Base-by-base conservation (phyloP, 2,797 vertebrate species). In the Hozukius guyotensis region DNA sequence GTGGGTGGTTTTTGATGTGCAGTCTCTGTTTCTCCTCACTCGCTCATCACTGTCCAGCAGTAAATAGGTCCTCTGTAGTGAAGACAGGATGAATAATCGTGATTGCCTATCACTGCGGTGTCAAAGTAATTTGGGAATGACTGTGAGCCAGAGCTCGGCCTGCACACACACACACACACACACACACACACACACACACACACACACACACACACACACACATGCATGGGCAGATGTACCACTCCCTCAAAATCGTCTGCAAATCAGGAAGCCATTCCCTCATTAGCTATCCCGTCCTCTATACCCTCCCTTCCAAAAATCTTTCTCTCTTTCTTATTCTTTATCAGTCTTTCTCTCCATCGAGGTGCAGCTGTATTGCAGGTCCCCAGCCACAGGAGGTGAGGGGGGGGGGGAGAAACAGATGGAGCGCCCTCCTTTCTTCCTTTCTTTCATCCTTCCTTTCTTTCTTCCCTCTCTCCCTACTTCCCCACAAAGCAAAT, bases 31-130 rank as follows among this genome's bases (percentile, higher is more conserved):
- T 85, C 78, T 85, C 32, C 80, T 89, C 86, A 71, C 74, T 86
- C 67, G 53, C 87, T 89, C 85, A 77, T 88, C 88, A 83, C 65
- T 77, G 81, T 86, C 86, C 79, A 13, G 80, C 87, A 69, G 80
- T 93, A 90, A 94, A 92, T 89, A 90, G 86, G 81, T 81, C 80
- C 88, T 85, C 86, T 92, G 92, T 91, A 62, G 79, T 59, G 86
- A 85, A 80, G 88, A 86, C 85, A 82, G 84, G 81, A 87, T 91
- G 92, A 94, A 89, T 91, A 81, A 92, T 85, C 83, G 22, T 90
- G 89, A 94, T 93, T 92, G 88, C 88, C 85, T 91, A 86, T 93
- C 91, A 90, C 87, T 80, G 77, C 42, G 62, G 87, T 85, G 92
- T 93, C 83, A 90, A 87, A 92, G 87, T 87, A 56, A 89, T 93